Evolutionary conservation across 2,888 invertebrate species (phyloP), one percentile per base, ranked within the genome.

Genomic region (Calameuta pallipes): DNA sequence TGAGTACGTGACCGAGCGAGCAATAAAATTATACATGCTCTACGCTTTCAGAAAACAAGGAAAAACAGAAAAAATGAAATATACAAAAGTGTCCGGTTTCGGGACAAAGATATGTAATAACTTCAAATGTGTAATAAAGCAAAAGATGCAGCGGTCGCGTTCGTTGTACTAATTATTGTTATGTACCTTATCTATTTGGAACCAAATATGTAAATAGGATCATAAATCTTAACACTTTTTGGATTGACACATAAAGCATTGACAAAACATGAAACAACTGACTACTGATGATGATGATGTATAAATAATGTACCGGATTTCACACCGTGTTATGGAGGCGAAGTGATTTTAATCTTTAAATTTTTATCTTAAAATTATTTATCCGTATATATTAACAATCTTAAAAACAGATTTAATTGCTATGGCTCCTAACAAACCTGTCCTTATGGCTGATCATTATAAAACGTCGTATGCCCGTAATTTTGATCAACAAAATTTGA

Each of bases 111-210:
- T 85, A 81, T 88, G 87, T 88, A 87, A 82, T 85, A 82, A 86
- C 82, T 85, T 84, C 83, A 79, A 56, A 56, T 87, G 85, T 87
- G 82, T 86, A 88, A 87, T 87, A 87, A 88, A 88, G 84, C 80
- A 81, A 84, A 82, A 77, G 83, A 85, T 87, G 80, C 84, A 81
- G 81, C 83, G 80, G 81, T 81, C 23, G 23, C 23, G 23, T 23
- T 56, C 56, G 56, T 56, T 15, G 56, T 9, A 56, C 0, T 56
- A 56, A 56, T 56, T 56, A 56, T 56, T 56, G 23, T 56, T 56
- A 56, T 56, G 23, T 23, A 56, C 23, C 23, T 56, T 56, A 56
- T 56, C 4, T 15, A 15, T 41, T 41, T 41, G 15, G 15, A 41
- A 41, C 1, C 41, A 41, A 41, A 41, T 15, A 41, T 41, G 41